Conservation (phyloP, 2,888 invertebrate species). For the Stegana nigrithorax region DNA sequence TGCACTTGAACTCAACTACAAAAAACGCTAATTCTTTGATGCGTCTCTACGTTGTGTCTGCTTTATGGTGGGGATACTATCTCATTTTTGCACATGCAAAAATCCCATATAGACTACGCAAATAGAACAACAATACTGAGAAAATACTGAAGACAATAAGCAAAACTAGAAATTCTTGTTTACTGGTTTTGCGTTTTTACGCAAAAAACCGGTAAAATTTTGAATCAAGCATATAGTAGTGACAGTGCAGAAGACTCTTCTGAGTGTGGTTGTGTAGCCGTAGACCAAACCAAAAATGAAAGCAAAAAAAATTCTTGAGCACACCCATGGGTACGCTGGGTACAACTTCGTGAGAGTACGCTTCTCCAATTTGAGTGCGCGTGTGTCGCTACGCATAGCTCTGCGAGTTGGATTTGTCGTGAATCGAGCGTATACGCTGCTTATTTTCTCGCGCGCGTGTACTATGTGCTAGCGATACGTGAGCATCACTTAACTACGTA, state of each 20-base stretch:
- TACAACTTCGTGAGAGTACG: too few relatives aligned
- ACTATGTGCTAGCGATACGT: too few relatives aligned
- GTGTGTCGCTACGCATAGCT: not conserved
- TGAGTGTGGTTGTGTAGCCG: too few relatives aligned
- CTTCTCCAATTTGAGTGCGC: not conserved
- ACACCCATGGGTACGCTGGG: too few relatives aligned
- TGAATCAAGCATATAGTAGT: constrained; percentile 33
- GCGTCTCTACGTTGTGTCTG: constrained; percentile 36
- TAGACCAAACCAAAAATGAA: too few relatives aligned
- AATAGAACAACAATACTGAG: constrained; percentile 11
- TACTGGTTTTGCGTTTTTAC: constrained; percentile 49
- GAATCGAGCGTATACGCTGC: too few relatives aligned
- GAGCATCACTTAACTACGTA: not conserved
- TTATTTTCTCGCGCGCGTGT: too few relatives aligned
- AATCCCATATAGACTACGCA: constrained; percentile 6
- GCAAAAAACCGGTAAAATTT: constrained; percentile 59
- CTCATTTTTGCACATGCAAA: constrained; percentile 27
- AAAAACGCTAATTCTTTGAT: constrained; percentile 12
- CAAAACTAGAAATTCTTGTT: constrained; percentile 55
- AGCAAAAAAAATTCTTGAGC: constrained; percentile 4
- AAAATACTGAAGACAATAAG: constrained; percentile 10
- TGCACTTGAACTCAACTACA: constrained; percentile 46
- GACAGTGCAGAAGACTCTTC: too few relatives aligned
- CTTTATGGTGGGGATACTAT: constrained; percentile 27
- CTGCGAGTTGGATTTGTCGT: not conserved